phyloP scores from a whole-genome alignment of 2,113 vertebrate genomes.

The Heterocephalus glaber region DNA sequence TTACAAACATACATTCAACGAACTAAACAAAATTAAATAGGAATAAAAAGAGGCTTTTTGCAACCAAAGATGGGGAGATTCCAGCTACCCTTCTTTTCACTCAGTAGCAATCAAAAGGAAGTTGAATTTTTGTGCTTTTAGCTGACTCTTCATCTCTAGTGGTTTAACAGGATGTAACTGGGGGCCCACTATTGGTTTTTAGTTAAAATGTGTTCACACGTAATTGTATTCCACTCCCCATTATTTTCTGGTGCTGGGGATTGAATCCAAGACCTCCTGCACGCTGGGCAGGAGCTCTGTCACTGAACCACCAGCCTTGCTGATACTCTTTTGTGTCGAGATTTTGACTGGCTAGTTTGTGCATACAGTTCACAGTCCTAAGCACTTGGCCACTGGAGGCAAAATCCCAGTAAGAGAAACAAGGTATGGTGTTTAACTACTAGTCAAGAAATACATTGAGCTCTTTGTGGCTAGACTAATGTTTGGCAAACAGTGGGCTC shows the following conservation, averaged over 20 bases:
- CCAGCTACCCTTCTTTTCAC: conserved; percentile 67
- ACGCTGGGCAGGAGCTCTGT: too few species aligned
- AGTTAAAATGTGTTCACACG: background rate
- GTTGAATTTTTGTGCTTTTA: conserved; percentile 45
- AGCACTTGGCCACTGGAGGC: background rate
- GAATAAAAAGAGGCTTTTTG: conserved; percentile 80
- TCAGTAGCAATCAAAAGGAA: conserved; percentile 74
- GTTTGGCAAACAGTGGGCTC: background rate
- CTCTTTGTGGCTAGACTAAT: background rate
- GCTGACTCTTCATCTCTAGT: conserved; percentile 61
- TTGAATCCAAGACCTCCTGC: background rate
- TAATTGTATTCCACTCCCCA: background rate
- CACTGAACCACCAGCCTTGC: background rate
- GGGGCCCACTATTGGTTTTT: background rate
- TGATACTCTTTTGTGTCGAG: conserved; percentile 36
- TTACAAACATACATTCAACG: conserved; percentile 81
- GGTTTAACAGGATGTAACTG: background rate
- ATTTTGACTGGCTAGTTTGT: conserved; percentile 50
- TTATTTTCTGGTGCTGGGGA: background rate
- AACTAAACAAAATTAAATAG: conserved; percentile 82
- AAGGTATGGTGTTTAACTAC: background rate
- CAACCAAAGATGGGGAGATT: conserved; percentile 79
- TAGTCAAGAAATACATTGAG: background rate
- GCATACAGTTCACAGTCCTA: background rate
- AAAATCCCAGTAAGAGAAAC: conserved; percentile 6